These are phyloP conservation scores for Rhopilema esculentum DNA, from an alignment of 30 jellyfish, hydroid and myxozoan species.

Conservation along the genomic window DNA sequence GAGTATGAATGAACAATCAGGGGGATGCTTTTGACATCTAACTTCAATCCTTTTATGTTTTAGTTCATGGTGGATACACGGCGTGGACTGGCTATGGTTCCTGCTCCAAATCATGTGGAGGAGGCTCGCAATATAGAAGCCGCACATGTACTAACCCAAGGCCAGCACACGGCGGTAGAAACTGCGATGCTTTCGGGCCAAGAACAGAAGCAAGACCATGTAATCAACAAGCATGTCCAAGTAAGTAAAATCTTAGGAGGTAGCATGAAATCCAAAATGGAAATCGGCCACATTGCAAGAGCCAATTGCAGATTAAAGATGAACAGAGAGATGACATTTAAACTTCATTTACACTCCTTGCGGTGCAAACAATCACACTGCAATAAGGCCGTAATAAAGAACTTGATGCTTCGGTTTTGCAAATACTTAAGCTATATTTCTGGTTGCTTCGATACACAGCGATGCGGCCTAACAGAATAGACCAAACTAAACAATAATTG, in stretches of 20 bases:
- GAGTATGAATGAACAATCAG: too few species aligned
- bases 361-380: too few species aligned
- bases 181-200: conserved; percentile 32
- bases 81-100: conserved; percentile 17
- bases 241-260: conserved; percentile 9
- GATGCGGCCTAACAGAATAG: too few species aligned
- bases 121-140: conserved; percentile 23
- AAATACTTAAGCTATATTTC: too few species aligned
- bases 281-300: background rate
- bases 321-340: too few species aligned
- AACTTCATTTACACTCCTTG: too few species aligned
- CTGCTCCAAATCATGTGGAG: conserved; percentile 50
- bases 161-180: conserved; percentile 55
- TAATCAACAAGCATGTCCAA: conserved; percentile 28
- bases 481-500: too few species aligned
- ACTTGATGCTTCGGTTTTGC: too few species aligned
- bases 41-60: background rate
- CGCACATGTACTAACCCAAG: conserved; percentile 60
- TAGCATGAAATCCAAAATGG: background rate
- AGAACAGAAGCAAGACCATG: conserved; percentile 34
- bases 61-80: conserved; percentile 41
- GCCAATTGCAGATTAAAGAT: too few species aligned
- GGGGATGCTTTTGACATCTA: background rate
- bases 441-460: too few species aligned
- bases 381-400: too few species aligned